Evolutionary conservation across 2,888 invertebrate species (phyloP), one percentile per base, ranked within the genome.

Genomic region (Azorinus chamasolen): DNA sequence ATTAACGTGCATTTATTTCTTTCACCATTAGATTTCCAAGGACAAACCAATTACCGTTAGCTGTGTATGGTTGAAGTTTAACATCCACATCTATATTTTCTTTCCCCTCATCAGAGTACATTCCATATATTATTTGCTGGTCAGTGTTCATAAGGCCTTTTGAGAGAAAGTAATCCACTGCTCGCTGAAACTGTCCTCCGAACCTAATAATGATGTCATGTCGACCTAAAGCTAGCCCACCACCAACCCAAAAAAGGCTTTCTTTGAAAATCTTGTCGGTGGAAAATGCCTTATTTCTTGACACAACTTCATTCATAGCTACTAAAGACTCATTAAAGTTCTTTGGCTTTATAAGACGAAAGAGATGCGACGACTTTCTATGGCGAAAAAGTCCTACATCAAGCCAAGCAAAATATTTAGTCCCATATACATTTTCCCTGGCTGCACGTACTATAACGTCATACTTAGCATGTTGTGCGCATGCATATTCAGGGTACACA

Each of bases 311-410:
- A 24, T 48, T 64, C 58, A 68, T 54, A 16, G 75, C 71, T 14
- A 86, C 53, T 24, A 61, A 70, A 2, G 58, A 48, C 0, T 71
- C 59, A 46, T 79, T 51, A 50, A 79, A 74, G 6, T 41, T 6
- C 16, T 24, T n/a, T 18, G 66, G 66, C 22, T 51, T 57, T 0
- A 14, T 16, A 0, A 87, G 39, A 50, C 53, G 46, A 63, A 86
- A 87, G 16, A 20, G 46, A 1, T 63, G 51, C 0, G 70, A 61
- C 8, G 70, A 48, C 0, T 63, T 22, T n/a, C 68, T 63, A 27
- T 83, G 53, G 10, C 86, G 73, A 53, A 86, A 86, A 72, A 83
- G 85, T n/a, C 87, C 88, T 14, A 87, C 69, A 63, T 88, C 88
- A 0, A 88, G 22, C 88, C 88, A 88, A 32, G 83, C 75, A 48